Percentiles rank a stretch among this genome's conserved stretches.
phyloP scores from a whole-genome alignment of 2,888 invertebrate genomes.

The Ornithoptera priamus region DNA sequence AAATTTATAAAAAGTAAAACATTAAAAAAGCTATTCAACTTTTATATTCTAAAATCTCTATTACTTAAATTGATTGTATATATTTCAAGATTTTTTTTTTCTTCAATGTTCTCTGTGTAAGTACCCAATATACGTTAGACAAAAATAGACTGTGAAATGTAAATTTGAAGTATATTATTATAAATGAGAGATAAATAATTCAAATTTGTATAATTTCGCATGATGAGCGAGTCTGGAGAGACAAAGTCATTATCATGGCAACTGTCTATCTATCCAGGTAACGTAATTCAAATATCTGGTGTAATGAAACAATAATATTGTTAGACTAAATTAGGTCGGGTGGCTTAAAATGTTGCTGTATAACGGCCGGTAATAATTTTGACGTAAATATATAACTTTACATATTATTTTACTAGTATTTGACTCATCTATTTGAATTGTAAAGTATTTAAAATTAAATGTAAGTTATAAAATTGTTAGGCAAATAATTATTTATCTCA shows the following conservation, averaged over 20 bases:
- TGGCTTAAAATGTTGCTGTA: conserved; percentile 3
- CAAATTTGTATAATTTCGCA: background rate
- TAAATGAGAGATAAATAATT: background rate
- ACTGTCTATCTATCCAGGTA: conserved; percentile 4
- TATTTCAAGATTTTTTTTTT: too few species aligned
- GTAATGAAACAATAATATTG: conserved; percentile 18
- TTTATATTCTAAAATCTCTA: too few species aligned
- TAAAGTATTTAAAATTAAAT: too few species aligned
- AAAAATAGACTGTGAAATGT: background rate
- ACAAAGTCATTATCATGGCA: background rate
- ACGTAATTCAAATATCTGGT: conserved; percentile 11
- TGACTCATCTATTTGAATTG: too few species aligned
- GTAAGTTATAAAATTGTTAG: too few species aligned
- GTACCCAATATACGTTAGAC: too few species aligned
- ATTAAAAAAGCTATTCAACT: too few species aligned
- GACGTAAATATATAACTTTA: background rate
- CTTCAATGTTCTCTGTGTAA: too few species aligned
- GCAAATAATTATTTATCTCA: too few species aligned
- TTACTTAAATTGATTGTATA: too few species aligned
- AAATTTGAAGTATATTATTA: background rate
- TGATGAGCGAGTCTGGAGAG: background rate
- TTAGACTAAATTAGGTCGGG: conserved; percentile 15
- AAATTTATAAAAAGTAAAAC: too few species aligned
- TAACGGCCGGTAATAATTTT: background rate
- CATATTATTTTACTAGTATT: background rate